Evolutionary conservation across 2,888 invertebrate genomes (phyloP).

Genomic region (Auanema freiburgensis): DNA sequence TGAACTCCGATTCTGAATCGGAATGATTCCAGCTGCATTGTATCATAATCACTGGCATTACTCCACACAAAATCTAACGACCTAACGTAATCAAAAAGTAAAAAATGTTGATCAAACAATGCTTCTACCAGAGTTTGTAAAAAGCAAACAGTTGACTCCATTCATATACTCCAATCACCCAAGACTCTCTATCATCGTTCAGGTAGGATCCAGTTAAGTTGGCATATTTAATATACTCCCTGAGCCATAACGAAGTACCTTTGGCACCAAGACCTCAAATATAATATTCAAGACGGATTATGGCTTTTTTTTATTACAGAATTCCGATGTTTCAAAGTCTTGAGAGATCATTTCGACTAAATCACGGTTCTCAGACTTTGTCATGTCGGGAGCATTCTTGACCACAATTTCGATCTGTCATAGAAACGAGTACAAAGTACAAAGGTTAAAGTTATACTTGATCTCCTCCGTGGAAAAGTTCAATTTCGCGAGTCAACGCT

Average conservation of each 20-base stretch:
- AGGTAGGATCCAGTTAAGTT: constrained; percentile 58
- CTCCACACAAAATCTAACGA: constrained; percentile 62
- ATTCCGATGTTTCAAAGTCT: constrained; percentile 57
- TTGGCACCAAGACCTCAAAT: constrained; percentile 53
- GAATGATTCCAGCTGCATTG: constrained; percentile 44
- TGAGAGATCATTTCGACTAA: constrained; percentile 48
- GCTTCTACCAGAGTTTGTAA: constrained; percentile 57
- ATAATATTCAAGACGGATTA: not conserved
- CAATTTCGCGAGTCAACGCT: constrained; percentile 56
- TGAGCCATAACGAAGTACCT: constrained; percentile 60
- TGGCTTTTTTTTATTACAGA: constrained; percentile 25
- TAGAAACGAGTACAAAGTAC: not conserved
- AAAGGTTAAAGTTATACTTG: constrained; percentile 32
- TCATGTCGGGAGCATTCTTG: constrained; percentile 56
- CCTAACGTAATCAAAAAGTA: constrained; percentile 24
- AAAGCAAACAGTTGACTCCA: constrained; percentile 63
- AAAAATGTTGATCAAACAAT: not conserved
- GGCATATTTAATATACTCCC: constrained; percentile 61
- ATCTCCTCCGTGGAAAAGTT: constrained; percentile 63
- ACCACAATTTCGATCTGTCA: constrained; percentile 59
- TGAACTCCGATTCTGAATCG: constrained; percentile 62
- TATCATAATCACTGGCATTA: constrained; percentile 38
- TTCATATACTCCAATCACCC: constrained; percentile 62
- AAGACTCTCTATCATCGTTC: constrained; percentile 55
- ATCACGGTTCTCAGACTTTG: constrained; percentile 45